phyloP scores from a whole-genome alignment of 2,888 invertebrate species.

The Campoplex nolae region DNA sequence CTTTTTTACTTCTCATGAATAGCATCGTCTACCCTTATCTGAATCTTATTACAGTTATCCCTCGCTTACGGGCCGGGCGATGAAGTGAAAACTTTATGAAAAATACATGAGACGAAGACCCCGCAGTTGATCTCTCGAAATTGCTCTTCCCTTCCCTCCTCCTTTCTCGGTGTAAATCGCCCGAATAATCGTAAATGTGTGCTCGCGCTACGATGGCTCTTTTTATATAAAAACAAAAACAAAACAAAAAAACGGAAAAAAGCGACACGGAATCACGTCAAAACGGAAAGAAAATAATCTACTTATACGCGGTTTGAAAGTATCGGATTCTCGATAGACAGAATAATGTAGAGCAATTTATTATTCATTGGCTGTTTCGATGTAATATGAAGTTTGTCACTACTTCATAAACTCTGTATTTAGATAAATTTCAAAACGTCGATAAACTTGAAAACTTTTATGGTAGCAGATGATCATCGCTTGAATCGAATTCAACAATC shows the following conservation, averaged over 20 bases:
- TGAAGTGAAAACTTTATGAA: slow-evolving; percentile 52
- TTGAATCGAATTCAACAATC: background rate
- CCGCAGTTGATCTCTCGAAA: slow-evolving; percentile 50
- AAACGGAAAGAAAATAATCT: background rate
- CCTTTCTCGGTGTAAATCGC: background rate
- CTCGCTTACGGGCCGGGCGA: slow-evolving; percentile 9
- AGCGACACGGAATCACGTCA: background rate
- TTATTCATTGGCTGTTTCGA: background rate
- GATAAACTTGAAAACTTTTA: background rate
- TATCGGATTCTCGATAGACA: too few relatives aligned
- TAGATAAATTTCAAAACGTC: background rate
- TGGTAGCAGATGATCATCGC: background rate
- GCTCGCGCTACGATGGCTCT: background rate
- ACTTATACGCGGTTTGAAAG: background rate
- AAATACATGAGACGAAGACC: slow-evolving; percentile 57
- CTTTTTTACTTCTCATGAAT: background rate
- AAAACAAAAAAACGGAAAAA: background rate
- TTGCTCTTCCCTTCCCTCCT: slow-evolving; percentile 26
- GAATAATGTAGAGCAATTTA: background rate
- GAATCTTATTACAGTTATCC: slow-evolving; percentile 11
- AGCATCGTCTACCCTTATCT: background rate
- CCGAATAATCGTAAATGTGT: slow-evolving; percentile 1
- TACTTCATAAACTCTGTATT: background rate
- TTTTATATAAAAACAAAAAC: background rate
- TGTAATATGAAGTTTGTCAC: background rate